Evolutionary conservation across 2,797 vertebrate species (phyloP).

Genomic region (Ptychobarbus kaznakovi): DNA sequence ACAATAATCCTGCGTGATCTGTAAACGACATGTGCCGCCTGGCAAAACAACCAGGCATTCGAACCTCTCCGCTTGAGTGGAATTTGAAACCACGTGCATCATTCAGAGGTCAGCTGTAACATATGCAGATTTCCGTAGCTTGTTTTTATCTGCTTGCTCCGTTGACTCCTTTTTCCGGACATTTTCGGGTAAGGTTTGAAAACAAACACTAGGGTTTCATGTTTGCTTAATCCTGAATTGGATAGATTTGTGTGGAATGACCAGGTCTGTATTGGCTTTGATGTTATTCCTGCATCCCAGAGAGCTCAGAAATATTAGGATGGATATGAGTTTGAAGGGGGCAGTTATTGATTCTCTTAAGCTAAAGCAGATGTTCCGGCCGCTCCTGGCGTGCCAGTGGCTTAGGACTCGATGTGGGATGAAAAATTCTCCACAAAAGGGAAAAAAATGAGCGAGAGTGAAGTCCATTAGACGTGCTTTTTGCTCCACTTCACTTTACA

Average conservation of each 20-base stretch:
- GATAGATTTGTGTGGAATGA: constrained; percentile 4
- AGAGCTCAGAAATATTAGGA: constrained; percentile 17
- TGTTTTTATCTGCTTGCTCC: background rate
- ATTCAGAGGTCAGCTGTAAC: constrained; percentile 14
- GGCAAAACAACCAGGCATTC: constrained; percentile 76
- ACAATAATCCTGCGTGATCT: constrained; percentile 21
- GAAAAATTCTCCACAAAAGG: constrained; percentile 31
- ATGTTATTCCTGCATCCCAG: constrained; percentile 11
- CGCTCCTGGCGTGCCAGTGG: constrained; percentile 51
- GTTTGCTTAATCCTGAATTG: constrained; percentile 3
- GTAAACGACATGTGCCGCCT: background rate
- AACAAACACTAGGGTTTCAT: background rate
- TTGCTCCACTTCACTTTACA: constrained; percentile 29
- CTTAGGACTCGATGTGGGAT: constrained; percentile 39
- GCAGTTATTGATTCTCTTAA: constrained; percentile 65
- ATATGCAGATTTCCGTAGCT: background rate
- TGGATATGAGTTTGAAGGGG: constrained; percentile 10
- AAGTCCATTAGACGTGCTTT: constrained; percentile 20
- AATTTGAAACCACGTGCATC: constrained; percentile 69
- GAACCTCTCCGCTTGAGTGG: constrained; percentile 70
- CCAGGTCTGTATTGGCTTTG: background rate
- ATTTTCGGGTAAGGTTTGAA: background rate
- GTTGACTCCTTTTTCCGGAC: constrained; percentile 2
- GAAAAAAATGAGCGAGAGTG: constrained; percentile 40
- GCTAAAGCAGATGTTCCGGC: constrained; percentile 66